These are phyloP conservation scores for Agapostemon virescens DNA, from an alignment of 2,888 invertebrate genomes.

Conservation along the genomic window DNA sequence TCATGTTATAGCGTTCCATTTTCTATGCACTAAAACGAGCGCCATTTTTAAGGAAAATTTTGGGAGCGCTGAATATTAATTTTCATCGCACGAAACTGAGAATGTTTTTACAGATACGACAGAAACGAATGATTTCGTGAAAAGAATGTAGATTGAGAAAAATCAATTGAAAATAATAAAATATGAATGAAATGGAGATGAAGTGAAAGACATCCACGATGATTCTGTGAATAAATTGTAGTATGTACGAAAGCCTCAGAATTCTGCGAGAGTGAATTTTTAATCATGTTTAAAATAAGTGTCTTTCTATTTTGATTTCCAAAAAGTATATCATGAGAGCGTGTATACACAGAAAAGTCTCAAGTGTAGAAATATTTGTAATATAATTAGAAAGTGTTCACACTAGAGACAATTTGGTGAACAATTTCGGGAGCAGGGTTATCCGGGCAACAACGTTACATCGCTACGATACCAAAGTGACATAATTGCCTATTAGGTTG, in stretches of 20 bases:
- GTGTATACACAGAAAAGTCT: neutral
- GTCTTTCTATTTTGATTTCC: too few relatives aligned
- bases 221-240: neutral
- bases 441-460: neutral
- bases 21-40: too few relatives aligned
- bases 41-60: too few relatives aligned
- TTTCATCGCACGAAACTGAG: neutral
- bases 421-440: neutral
- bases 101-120: neutral
- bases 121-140: neutral
- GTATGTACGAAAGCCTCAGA: neutral
- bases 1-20: too few relatives aligned
- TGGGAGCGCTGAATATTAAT: too few relatives aligned
- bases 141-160: neutral
- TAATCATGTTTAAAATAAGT: too few relatives aligned
- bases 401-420: neutral
- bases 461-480: constrained; percentile 21
- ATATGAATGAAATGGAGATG: neutral
- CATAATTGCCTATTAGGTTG: constrained; percentile 62
- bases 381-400: neutral
- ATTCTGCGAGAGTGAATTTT: neutral
- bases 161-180: neutral
- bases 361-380: neutral
- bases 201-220: neutral
- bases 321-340: too few relatives aligned